Conservation (phyloP, 2,888 invertebrate species). For the Apodemia duryi region DNA sequence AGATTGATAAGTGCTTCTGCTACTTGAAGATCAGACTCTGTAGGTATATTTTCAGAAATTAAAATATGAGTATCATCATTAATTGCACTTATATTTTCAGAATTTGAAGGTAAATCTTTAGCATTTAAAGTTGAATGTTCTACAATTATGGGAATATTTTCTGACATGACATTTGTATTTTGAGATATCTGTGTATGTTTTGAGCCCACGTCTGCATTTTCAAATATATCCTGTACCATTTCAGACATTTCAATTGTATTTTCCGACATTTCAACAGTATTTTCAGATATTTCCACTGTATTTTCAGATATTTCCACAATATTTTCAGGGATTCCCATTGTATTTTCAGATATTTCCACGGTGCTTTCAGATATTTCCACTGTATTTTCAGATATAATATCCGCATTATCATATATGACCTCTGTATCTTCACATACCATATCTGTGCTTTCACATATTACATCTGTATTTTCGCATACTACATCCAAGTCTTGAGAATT, state of each 20-base stretch:
- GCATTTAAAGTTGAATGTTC: background rate
- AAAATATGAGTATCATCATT: slow-evolving; percentile 15
- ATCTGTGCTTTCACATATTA: background rate
- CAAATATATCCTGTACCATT: background rate
- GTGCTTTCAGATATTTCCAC: background rate
- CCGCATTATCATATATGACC: background rate
- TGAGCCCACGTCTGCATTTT: background rate
- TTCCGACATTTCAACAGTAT: background rate
- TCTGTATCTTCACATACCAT: background rate
- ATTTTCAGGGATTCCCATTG: background rate
- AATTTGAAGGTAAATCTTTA: background rate
- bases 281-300: background rate
- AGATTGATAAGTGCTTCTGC: slow-evolving; percentile 5
- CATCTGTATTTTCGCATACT: slow-evolving; percentile 1
- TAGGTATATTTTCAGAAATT: slow-evolving; percentile 2
- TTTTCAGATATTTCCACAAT: background rate
- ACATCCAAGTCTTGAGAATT: background rate
- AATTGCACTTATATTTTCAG: background rate
- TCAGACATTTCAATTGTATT: background rate
- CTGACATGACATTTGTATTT: slow-evolving; percentile 3
- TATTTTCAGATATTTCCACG: background rate
- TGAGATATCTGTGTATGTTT: background rate
- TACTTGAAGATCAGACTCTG: slow-evolving; percentile 6
- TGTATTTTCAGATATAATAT: background rate
- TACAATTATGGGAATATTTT: slow-evolving; percentile 1